Base-by-base conservation (phyloP, 2,888 invertebrate species). In the Ferdinandea cuprea region DNA sequence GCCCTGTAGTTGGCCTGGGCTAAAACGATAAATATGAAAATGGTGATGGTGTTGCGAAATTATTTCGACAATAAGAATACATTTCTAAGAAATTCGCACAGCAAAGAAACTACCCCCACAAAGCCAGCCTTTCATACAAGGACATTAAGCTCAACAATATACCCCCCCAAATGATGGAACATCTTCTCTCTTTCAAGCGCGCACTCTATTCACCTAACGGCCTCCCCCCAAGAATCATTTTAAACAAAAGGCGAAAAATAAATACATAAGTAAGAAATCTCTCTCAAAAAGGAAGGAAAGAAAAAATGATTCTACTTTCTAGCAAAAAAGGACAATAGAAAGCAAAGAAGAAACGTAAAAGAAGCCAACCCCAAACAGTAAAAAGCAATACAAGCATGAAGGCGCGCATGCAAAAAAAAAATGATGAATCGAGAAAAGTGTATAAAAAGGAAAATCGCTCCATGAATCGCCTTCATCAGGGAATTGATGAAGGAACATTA, bases 381-480 rank as follows among this genome's bases (percentile, higher is more conserved):
- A 71, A 71, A 77, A 63, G 56, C 63, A 63, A 54, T 54, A 77
- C 52, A 56, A 52, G 8, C 19, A 54, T 15, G 52, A 13, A 21
- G 21, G 21, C 46, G 68, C 35, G 48, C 48, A 48, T 35, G 19
- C 37, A 48, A 56, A 69, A 58, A 61, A 35, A 48, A 61, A 52
- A 28, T 19, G 30, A 59, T 50, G 44, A 76, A 44, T 32, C 15
- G 15, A 30, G n/a, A 56, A 58, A 65, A n/a, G 37, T 37, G 37
- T 37, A 37, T 15, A 54, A 35, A 44, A 74, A 52, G 52, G 65
- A 73, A 71, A 74, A 76, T 74, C 69, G 69, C 63, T 76, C 44
- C 79, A 68, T 74, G 79, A 74, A 80, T 80, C 80, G 74, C 80
- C 80, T 69, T 65, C 71, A 81, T 81, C 81, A 77, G 71, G 59